Conservation (phyloP, 2,113 vertebrate genomes). For the Noturus placidus region DNA sequence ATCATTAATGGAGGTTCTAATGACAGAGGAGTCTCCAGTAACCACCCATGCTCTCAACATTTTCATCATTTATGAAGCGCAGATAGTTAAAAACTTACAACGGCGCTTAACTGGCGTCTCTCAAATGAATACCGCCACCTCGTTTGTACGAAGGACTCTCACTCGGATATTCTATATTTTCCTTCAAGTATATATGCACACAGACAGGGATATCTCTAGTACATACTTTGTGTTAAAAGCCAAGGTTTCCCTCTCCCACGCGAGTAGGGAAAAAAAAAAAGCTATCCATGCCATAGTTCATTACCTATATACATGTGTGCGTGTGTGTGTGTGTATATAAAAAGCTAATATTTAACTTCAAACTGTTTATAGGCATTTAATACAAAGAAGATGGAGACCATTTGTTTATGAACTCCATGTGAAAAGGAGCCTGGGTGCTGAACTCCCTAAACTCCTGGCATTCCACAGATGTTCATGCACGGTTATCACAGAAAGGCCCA, state of each 20-base stretch:
- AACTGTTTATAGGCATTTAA: constrained; percentile 36
- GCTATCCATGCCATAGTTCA: background rate
- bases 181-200: constrained; percentile 27
- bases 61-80: constrained; percentile 67
- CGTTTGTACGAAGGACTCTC: constrained; percentile 39
- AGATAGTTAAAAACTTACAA: constrained; percentile 58
- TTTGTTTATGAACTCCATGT: constrained; percentile 13
- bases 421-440: constrained; percentile 6
- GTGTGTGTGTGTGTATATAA: background rate
- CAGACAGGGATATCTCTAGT: constrained; percentile 9
- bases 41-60: constrained; percentile 44
- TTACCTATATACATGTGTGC: no score
- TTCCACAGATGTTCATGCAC: constrained; percentile 39
- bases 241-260: background rate
- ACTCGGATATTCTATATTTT: constrained; percentile 1
- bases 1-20: constrained; percentile 71
- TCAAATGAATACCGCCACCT: constrained; percentile 46
- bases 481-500: constrained; percentile 37
- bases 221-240: background rate
- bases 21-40: constrained; percentile 65
- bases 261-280: background rate
- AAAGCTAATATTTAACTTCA: constrained; percentile 20
- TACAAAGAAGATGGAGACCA: constrained; percentile 10
- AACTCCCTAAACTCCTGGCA: constrained; percentile 28
- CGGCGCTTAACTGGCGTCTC: constrained; percentile 66